A percentile compares a stretch with the other conserved stretches of the same genome.
These are phyloP conservation scores for Trichechus manatus DNA, from an alignment of 2,113 vertebrate species.

Conservation along the genomic window DNA sequence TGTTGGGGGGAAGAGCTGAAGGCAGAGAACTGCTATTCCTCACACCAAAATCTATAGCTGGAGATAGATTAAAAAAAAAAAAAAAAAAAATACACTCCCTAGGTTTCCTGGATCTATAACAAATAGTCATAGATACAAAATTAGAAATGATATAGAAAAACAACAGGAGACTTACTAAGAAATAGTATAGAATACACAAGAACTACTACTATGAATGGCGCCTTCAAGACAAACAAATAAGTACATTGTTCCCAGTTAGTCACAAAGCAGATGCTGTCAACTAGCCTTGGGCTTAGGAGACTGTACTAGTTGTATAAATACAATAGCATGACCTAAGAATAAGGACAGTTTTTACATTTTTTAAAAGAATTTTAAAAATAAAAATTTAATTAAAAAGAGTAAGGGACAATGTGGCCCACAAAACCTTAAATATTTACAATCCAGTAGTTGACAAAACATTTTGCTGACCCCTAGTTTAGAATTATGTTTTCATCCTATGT, in stretches of 20 bases:
- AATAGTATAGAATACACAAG: background rate
- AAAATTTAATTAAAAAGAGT: background rate
- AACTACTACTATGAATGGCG: background rate
- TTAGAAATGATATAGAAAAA: constrained; percentile 76
- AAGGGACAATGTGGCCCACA: background rate
- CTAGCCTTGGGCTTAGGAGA: background rate
- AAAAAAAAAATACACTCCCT: constrained; percentile 58
- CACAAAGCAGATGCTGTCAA: background rate
- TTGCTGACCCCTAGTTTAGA: background rate
- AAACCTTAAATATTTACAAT: constrained; percentile 4
- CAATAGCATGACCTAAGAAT: background rate
- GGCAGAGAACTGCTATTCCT: constrained; percentile 78
- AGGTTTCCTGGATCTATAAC: constrained; percentile 77
- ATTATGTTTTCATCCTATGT: background rate
- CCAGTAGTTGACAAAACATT: background rate
- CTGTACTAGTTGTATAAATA: background rate
- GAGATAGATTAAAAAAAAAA: constrained; percentile 80
- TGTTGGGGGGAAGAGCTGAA: constrained; percentile 69
- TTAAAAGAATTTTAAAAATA: background rate
- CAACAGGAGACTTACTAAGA: constrained; percentile 56
- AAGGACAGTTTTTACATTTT: background rate
- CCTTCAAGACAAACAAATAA: background rate
- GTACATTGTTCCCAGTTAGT: background rate
- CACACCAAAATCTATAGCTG: constrained; percentile 80
- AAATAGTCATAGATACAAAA: constrained; percentile 72